phyloP scores from a whole-genome alignment of 2,113 vertebrate species.

The Trochalopteron elliotii region DNA sequence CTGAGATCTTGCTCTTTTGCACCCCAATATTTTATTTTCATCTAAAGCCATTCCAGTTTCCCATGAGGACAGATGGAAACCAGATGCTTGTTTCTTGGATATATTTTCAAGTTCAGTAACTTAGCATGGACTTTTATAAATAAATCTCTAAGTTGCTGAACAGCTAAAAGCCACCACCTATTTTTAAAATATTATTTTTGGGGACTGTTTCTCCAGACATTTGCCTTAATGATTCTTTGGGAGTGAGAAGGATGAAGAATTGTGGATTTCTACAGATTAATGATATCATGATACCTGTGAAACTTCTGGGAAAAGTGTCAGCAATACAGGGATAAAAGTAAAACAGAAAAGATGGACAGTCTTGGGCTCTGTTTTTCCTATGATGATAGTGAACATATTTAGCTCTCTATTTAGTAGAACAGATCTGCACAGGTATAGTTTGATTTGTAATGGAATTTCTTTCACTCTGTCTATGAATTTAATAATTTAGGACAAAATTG shows the following conservation, averaged over 20 bases:
- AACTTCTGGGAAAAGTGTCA: neutral
- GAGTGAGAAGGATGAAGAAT: neutral
- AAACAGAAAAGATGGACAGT: neutral
- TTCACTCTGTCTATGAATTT: neutral
- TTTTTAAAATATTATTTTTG: constrained; percentile 28
- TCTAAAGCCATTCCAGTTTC: constrained; percentile 9
- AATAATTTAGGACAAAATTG: neutral
- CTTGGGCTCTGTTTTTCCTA: neutral
- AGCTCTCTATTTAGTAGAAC: neutral
- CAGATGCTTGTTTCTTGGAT: constrained; percentile 63
- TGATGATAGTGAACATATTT: neutral
- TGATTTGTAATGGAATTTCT: neutral
- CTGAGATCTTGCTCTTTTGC: constrained; percentile 19
- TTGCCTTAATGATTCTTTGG: neutral
- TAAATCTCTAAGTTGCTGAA: constrained; percentile 49
- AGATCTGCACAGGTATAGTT: neutral
- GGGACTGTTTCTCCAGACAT: neutral
- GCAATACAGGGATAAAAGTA: neutral
- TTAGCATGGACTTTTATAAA: constrained; percentile 41
- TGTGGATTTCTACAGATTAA: neutral
- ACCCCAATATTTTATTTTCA: constrained; percentile 46
- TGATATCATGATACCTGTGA: neutral
- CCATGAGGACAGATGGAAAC: constrained; percentile 65
- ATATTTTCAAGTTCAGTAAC: constrained; percentile 41
- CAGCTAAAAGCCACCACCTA: neutral